Conservation (phyloP, 2,888 invertebrate genomes). For the Eueremaeus valkanovi region DNA sequence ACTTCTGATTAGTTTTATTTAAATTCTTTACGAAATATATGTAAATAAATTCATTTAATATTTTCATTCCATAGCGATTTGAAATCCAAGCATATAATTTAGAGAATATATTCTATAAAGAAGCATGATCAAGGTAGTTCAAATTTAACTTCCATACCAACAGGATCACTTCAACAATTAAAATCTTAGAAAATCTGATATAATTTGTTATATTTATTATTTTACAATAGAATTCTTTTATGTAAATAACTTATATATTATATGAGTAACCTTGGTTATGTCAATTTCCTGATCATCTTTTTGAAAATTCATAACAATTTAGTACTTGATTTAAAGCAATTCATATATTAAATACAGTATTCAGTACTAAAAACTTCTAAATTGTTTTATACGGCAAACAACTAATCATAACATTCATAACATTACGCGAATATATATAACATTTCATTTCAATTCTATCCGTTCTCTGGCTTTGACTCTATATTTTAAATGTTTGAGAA, state of each 20-base stretch:
- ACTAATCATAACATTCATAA: neutral
- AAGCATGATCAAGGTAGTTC: no score
- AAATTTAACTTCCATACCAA: no score
- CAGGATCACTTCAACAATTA: no score
- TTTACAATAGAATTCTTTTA: no score
- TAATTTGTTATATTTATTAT: no score
- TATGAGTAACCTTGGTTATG: no score
- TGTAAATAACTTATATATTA: no score
- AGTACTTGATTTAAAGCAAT: conserved; percentile 19
- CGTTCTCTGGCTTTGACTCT: neutral
- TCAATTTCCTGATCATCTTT: neutral
- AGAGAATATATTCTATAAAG: neutral
- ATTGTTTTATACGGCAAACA: neutral
- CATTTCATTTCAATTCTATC: neutral
- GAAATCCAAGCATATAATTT: neutral
- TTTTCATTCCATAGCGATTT: neutral
- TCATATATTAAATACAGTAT: neutral
- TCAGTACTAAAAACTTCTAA: neutral
- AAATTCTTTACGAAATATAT: neutral
- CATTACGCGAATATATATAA: neutral
- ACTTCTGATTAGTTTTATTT: neutral
- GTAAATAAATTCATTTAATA: conserved; percentile 10
- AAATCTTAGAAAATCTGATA: no score
- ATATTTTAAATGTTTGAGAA: neutral
- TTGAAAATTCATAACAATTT: neutral